Base-by-base conservation (phyloP, 2,113 vertebrate species). In the Aptenodytes forsteri region DNA sequence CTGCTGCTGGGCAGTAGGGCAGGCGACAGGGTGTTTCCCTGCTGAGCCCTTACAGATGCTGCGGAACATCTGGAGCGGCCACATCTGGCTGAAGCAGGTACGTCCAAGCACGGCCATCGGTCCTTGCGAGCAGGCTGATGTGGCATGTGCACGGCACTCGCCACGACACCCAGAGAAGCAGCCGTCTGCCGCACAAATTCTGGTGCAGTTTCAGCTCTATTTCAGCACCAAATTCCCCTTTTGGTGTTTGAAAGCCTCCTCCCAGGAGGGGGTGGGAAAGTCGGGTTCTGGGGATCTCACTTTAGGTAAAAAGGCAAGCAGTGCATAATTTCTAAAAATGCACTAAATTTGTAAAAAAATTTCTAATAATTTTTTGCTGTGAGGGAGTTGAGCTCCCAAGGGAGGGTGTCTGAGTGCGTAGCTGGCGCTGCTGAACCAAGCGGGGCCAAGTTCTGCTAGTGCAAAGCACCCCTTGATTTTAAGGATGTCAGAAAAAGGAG, bases 371-470 rank as follows among this genome's bases (percentile, higher is more conserved):
- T 42, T 14, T 36, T 15, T 25, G 16, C 66, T 7, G 3, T 8
- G 30, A 26, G 30, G 21, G 52, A 14, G 15, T 29, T 9, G 26
- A 64, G 21, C 29, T 80, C 26, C 61, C 40, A 11, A 1, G 1
- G 5, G 50, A 38, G 46, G 20, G 10, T 18, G 34, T 20, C 22
- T 0, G 12, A 13, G 36, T 0, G 9, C 0, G 7, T 3, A 3
- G 36, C 47, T 36, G 44, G 36, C 29, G 58, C 58, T 32, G 38
- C 67, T 7, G 16, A 11, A 18, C 40, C 27, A 9, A 21, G 25
- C 1, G 2, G 70, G 75, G 3, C 66, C 29, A 10, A 16, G 21
- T 6, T 19, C 46, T 55, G 16, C 3, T 6, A 13, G 36, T 2
- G 4, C 54, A 22, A 46, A 79, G 47, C 83, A 21, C 11, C 40